Percentiles rank a stretch among this genome's conserved stretches.
phyloP scores from a whole-genome alignment of 2,113 vertebrate species.

The Porphyrio hochstetteri region DNA sequence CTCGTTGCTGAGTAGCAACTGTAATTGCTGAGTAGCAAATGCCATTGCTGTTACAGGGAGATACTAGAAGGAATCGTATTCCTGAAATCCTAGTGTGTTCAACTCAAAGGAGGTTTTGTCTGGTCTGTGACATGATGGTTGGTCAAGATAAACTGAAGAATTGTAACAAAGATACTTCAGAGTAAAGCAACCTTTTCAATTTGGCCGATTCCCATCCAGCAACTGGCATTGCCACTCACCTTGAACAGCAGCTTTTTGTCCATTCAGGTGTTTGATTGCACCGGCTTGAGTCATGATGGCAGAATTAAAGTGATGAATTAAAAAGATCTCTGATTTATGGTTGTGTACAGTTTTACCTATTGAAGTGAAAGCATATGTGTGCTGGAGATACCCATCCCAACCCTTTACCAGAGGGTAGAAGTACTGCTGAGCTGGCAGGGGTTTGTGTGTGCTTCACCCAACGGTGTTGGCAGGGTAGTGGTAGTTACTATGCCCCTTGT shows the following conservation, averaged over 20 bases:
- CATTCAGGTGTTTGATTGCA: constrained; percentile 12
- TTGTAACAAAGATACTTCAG: neutral
- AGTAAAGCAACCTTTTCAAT: neutral
- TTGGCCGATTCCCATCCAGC: neutral
- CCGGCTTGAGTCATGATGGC: neutral
- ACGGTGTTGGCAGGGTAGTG: accelerated
- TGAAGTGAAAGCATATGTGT: neutral
- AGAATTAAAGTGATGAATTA: neutral
- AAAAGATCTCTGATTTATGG: neutral
- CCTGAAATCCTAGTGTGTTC: neutral
- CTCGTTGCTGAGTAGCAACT: too few species aligned
- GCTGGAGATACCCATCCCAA: neutral
- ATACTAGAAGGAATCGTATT: neutral
- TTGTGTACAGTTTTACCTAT: neutral
- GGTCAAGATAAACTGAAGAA: constrained; percentile 16
- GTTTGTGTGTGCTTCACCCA: neutral
- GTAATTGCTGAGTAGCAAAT: too few species aligned
- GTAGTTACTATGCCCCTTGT: too few species aligned
- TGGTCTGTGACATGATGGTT: neutral
- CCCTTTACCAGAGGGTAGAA: too few species aligned
- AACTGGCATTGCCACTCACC: neutral
- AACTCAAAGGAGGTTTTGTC: neutral
- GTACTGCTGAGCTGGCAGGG: neutral
- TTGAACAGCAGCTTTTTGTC: constrained; percentile 4
- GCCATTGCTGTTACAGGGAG: neutral